These are phyloP conservation scores for Araneus ventricosus DNA, from an alignment of 1,140 invertebrate genomes.

Conservation along the genomic window DNA sequence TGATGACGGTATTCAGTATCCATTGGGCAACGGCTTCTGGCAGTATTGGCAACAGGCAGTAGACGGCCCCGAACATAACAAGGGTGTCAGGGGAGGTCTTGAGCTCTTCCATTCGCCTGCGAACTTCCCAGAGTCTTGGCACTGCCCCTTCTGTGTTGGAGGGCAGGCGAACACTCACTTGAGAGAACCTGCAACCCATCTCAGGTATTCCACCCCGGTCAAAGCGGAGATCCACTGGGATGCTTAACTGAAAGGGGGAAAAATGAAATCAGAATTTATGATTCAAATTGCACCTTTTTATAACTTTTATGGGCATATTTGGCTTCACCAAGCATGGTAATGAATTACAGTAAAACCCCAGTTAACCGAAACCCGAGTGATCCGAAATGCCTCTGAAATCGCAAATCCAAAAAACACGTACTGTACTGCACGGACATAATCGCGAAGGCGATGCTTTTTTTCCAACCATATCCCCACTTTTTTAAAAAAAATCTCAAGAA, in stretches of 20 bases:
- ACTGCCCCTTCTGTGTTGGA: conserved; percentile 83
- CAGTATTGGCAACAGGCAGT: conserved; percentile 79
- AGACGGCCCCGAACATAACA: conserved; percentile 81
- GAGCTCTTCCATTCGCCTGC: conserved; percentile 81
- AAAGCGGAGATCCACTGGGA: conserved; percentile 82
- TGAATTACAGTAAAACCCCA: no score
- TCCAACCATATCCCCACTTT: no score
- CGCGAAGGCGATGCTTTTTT: no score
- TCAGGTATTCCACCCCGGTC: conserved; percentile 77
- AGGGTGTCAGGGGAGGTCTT: conserved; percentile 82
- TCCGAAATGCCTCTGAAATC: no score
- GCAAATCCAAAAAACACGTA: no score
- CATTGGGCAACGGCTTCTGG: conserved; percentile 77
- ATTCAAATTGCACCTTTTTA: no score
- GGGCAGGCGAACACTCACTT: conserved; percentile 81
- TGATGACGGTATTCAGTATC: conserved; percentile 77
- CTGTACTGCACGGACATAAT: no score
- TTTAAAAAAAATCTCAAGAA: no score
- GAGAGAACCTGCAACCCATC: conserved; percentile 81
- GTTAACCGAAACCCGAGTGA: no score
- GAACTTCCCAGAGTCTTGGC: conserved; percentile 83
- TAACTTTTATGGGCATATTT: no score
- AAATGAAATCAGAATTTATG: neutral
- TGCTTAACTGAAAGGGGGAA: conserved; percentile 78
- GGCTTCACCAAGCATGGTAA: no score